Evolutionary conservation across 1,140 invertebrate species (phyloP).

Genomic region (Ceratoteleas bidentatus): DNA sequence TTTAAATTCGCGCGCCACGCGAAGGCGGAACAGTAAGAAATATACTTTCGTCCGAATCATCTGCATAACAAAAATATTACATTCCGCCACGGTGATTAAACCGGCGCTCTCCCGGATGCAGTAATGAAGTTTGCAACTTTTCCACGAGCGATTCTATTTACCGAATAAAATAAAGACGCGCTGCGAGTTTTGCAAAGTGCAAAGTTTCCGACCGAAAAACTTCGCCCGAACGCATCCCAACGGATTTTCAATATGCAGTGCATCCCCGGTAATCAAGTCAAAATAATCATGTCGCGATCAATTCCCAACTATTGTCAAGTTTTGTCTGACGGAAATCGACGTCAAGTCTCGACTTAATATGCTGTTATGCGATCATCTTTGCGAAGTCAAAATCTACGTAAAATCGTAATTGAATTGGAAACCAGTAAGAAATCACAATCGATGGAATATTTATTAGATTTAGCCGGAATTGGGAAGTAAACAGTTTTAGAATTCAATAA

Average conservation of each 20-base stretch:
- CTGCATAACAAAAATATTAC: constrained; percentile 33
- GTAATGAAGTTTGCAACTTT: constrained; percentile 21
- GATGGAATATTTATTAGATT: no score
- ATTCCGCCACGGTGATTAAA: constrained; percentile 40
- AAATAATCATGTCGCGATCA: not conserved
- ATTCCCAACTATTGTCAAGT: not conserved
- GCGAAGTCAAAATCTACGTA: no score
- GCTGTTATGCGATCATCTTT: not conserved
- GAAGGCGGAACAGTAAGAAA: constrained; percentile 4
- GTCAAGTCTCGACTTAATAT: no score
- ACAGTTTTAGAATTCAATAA: no score
- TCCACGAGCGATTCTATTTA: constrained; percentile 30
- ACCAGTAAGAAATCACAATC: no score
- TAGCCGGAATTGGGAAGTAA: no score
- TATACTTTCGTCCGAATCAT: not conserved
- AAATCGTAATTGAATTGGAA: no score
- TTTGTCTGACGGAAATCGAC: no score
- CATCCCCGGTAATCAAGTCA: not conserved
- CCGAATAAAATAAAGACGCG: constrained; percentile 32
- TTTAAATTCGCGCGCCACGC: not conserved
- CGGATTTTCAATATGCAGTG: constrained; percentile 14
- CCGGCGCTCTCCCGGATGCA: not conserved
- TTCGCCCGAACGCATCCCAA: constrained; percentile 9
- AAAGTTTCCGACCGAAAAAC: constrained; percentile 37
- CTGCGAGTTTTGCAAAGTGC: constrained; percentile 20